Evolutionary conservation across 2,113 vertebrate species (phyloP), one percentile per base, ranked within the genome.

Genomic region (Urocolius indicus): DNA sequence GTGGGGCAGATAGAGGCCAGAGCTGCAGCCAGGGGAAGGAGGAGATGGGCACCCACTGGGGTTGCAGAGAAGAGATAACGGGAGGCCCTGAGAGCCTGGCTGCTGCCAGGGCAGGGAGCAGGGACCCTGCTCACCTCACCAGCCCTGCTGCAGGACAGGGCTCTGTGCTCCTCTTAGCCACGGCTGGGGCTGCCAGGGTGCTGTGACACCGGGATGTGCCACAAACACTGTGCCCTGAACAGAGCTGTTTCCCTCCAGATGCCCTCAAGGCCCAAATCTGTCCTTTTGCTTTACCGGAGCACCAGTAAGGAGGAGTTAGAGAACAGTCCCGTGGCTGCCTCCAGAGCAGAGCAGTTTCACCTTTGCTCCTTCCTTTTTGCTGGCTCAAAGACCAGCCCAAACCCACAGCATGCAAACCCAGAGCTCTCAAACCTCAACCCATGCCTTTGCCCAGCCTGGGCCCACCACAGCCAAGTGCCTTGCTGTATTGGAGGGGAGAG

Each of bases 181-280:
- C 0, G 3, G 75, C 30, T 36, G 30, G n/a, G 76, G 32, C 49
- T 16, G 57, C 11, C 1, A 1, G 14, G 29, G 32, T 1, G 38
- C 57, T 0, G 16, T 0, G 4, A 5, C 1, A 19, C 22, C 62
- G 71, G 45, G 41, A 45, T 3, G 4, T 2, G 6, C 11, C 83
- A 17, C 9, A 1, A 3, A 16, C 1, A 9, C 23, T 30, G 21
- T 1, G 2, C 30, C 71, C 67, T 1, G 27, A 38, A n/a, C 0
- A 9, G 76, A 81, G 49, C 38, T 23, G 27, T 3, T 41, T 10
- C 10, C 38, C 57, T 6, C 6, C 1, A 23, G 7, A 19, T 13
- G 4, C 51, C 24, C 2, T 17, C 46, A 34, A 10, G 10, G 15
- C 29, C 34, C 58, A 48, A 34, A 65, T n/a, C 7, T 21, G 24